These are phyloP conservation scores for Heliconius eleuchia DNA, from an alignment of 1,140 invertebrate species.

Conservation along the genomic window DNA sequence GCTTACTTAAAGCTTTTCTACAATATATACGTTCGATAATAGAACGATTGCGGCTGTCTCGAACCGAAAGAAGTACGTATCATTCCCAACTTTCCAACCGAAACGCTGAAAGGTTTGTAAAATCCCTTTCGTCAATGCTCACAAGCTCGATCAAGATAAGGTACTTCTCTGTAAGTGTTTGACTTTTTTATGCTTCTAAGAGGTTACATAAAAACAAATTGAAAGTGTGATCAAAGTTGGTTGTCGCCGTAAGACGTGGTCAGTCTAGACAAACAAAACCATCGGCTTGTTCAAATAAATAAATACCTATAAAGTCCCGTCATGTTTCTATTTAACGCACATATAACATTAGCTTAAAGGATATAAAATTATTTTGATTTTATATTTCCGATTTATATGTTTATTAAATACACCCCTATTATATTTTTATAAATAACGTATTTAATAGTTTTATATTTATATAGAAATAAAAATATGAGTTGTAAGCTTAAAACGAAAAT, in stretches of 20 bases:
- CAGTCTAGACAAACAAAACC: constrained; percentile 33
- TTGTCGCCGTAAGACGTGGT: background rate
- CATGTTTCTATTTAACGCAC: background rate
- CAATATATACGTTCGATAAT: background rate
- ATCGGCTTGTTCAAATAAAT: constrained; percentile 15
- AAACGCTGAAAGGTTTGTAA: constrained; percentile 1
- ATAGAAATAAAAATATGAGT: too few species aligned
- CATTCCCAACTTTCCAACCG: background rate
- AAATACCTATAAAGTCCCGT: background rate
- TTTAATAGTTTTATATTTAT: too few species aligned
- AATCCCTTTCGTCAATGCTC: constrained; percentile 18
- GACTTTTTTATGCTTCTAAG: constrained; percentile 17
- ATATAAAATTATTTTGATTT: too few species aligned
- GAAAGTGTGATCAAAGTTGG: constrained; percentile 13
- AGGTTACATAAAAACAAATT: constrained; percentile 17
- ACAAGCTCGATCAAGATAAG: constrained; percentile 16
- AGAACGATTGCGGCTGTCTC: background rate
- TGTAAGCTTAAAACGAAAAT: too few species aligned
- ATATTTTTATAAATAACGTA: too few species aligned
- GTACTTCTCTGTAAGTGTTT: background rate
- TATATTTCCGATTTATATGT: too few species aligned
- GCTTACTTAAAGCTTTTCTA: background rate
- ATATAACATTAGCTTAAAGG: too few species aligned
- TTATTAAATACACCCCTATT: too few species aligned
- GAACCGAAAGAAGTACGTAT: background rate